These are phyloP conservation scores for Dione juno DNA, from an alignment of 2,888 invertebrate species.

Conservation along the genomic window DNA sequence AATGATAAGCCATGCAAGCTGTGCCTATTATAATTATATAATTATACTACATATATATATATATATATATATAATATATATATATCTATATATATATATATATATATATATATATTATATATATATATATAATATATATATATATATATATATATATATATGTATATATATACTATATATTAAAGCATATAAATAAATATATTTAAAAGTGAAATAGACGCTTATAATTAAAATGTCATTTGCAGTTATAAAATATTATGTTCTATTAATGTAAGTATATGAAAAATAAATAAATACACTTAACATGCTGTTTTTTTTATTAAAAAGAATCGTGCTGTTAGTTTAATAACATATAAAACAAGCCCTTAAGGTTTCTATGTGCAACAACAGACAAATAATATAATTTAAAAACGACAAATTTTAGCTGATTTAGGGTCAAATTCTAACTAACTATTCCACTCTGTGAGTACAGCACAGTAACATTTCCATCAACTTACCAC, in stretches of 20 bases:
- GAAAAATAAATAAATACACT: not conserved
- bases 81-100: not conserved
- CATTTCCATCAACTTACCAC: conserved; percentile 62
- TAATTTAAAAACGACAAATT: not conserved
- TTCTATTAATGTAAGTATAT: not conserved
- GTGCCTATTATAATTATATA: conserved; percentile 78
- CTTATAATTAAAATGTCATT: not conserved
- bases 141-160: too few relatives aligned
- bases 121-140: conserved; percentile 36
- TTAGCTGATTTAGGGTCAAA: not conserved
- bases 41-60: conserved; percentile 37
- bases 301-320: not conserved
- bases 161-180: too few relatives aligned
- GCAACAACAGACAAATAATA: not conserved
- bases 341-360: conserved; percentile 1
- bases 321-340: not conserved
- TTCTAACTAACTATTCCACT: not conserved
- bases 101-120: conserved; percentile 34
- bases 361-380: not conserved
- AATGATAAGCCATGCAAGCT: conserved; percentile 82
- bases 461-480: not conserved
- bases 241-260: not conserved
- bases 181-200: not conserved
- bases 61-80: conserved; percentile 8
- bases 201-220: not conserved